Evolutionary conservation across 2,888 invertebrate species (phyloP).

Genomic region (Dolichopus griseipennis): DNA sequence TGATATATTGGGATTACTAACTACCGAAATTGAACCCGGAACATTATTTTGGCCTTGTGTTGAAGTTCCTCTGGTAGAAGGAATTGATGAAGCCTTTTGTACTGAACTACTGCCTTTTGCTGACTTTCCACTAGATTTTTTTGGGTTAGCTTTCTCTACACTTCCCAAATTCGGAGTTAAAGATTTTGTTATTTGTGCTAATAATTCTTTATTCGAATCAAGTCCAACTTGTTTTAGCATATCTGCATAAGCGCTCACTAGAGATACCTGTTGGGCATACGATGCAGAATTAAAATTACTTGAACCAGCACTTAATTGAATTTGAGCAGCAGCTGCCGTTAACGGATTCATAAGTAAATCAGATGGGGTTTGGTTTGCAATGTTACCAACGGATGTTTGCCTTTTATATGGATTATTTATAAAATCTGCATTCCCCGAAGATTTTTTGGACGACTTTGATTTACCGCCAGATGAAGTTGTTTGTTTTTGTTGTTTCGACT

Average conservation of each 20-base stretch:
- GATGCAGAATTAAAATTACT: slow-evolving; percentile 24
- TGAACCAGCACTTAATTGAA: slow-evolving; percentile 20
- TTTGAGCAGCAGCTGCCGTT: slow-evolving; percentile 16
- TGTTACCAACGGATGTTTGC: not conserved
- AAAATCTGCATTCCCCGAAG: slow-evolving; percentile 10
- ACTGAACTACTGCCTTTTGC: slow-evolving; percentile 10
- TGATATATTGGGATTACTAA: slow-evolving; percentile 1
- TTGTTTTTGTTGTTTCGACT: slow-evolving; percentile 17
- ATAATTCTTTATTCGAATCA: slow-evolving; percentile 17
- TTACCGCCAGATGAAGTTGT: slow-evolving; percentile 12
- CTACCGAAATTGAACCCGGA: slow-evolving; percentile 18
- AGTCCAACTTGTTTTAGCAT: slow-evolving; percentile 23
- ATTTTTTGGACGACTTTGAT: slow-evolving; percentile 16
- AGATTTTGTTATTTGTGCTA: slow-evolving; percentile 25
- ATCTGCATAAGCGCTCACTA: slow-evolving; percentile 26
- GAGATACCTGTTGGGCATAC: slow-evolving; percentile 24
- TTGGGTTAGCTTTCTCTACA: slow-evolving; percentile 7
- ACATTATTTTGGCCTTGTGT: slow-evolving; percentile 17
- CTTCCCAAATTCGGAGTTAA: slow-evolving; percentile 18
- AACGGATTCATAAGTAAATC: slow-evolving; percentile 13
- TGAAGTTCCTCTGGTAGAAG: slow-evolving; percentile 15
- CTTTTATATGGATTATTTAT: slow-evolving; percentile 11
- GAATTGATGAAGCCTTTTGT: slow-evolving; percentile 22
- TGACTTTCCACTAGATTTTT: slow-evolving; percentile 20
- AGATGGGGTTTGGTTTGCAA: slow-evolving; percentile 19